Evolutionary conservation across 64 coral and sea anemone species (phyloP), one percentile per base, ranked within the genome.

Genomic region (Porites lutea): DNA sequence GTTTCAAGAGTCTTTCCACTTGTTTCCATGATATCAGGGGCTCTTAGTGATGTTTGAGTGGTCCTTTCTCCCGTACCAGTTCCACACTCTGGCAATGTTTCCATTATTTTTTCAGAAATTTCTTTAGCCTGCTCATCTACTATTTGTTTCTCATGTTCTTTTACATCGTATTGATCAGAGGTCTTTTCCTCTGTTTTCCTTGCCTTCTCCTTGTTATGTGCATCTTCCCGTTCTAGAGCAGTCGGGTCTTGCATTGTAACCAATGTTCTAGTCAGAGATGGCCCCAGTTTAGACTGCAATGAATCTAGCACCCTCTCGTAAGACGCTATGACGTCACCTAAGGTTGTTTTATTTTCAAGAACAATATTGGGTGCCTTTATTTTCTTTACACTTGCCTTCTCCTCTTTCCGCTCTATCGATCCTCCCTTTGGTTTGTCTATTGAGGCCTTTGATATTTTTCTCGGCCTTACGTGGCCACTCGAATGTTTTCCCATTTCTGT

Each of bases 281-380:
- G 90, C 44, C 90, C 82, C 19, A 92, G 73, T 66, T 77, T 75
- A 15, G 21, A 55, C 47, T 66, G 72, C 44, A 92, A 69, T 52
- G 62, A 76, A 61, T 93, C 74, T 1, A 96, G 43, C 3, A 60
- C 87, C 0, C 67, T 12, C 87, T 96, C 95, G 37, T 96, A 96
- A 47, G 61, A 49, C 37, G 70, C 71, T 75, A 96, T 79, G 64
- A 93, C 18, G 12, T 93, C 91, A 72, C 46, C 79, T 3, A 96
- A 67, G 43, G 95, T 59, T 10, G 82, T 94, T 7, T 68, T 79
- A 59, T 87, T 83, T 43, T 94, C 74, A 51, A 78, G 19, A 74
- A 83, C 88, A 2, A 61, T 60, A 15, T 77, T 68, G 48, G 91
- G 86, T 79, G 71, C 74, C 59, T 21, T 91, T 48, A 95, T 50